Evolutionary conservation across 2,888 invertebrate genomes (phyloP), one percentile per base, ranked within the genome.

Genomic region (Sclerodermus sp.): DNA sequence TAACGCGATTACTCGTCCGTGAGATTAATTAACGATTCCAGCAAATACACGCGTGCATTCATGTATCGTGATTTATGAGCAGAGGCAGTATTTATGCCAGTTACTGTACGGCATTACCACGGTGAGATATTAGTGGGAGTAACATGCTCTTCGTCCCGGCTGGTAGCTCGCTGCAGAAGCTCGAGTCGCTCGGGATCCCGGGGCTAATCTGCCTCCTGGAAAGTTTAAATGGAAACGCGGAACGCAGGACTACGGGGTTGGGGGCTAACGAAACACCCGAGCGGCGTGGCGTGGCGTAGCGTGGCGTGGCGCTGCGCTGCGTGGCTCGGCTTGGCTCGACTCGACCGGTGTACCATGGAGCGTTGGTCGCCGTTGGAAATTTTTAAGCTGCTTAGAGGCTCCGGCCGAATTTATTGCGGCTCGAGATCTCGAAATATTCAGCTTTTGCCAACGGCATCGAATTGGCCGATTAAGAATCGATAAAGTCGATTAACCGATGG

Each of bases 211-310:
- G 62, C 63, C 63, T 65, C 54, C 62, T 55, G 65, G 52, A 68
- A 68, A 68, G 67, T 68, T 68, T 65, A 68, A 68, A 67, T 68
- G 66, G 66, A 64, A 68, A 64, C 58, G 59, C 56, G 50, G 53
- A 53, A 58, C 30, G 47, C 42, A 36, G 23, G 30, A 34, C 6
- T 14, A 18, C 14, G 47, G 46, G 57, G 61, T 53, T 64, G 34
- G 34, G 10, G 34, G 8, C 17, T 15, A 66, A 60, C 66, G 66
- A 64, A 66, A 66, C 63, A 60, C 51, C 47, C 55, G 51, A 45
- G 45, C 43, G 54, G 47, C 51, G 48, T 47, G 38, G 55, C 51
- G 17, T 49, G 29, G 36, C 38, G 30, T 37, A 12, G 34, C 23
- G 3, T 23, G 23, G 23, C 8, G 3, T 23, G n/a, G n/a, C n/a